A percentile compares a stretch with the other conserved stretches of the same genome.
These are phyloP conservation scores for Haliclona indistincta DNA, from an alignment of 37 sponge, comb jelly and placozoan species.

Conservation along the genomic window DNA sequence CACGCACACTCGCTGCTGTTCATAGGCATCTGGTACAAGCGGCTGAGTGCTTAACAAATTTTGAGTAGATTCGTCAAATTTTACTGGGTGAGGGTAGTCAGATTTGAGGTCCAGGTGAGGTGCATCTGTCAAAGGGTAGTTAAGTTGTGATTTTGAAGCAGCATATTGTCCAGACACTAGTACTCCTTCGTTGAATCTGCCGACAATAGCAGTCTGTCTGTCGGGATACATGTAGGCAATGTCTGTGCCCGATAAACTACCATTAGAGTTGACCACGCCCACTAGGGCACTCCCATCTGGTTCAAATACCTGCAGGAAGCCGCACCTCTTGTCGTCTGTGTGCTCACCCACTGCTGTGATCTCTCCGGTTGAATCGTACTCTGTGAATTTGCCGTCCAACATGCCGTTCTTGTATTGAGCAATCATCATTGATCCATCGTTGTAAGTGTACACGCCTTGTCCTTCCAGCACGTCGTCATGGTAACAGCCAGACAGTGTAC, in stretches of 20 bases:
- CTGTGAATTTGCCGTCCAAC: conserved; percentile 47
- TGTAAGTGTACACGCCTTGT: conserved; percentile 38
- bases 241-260: conserved; percentile 43
- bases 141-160: neutral
- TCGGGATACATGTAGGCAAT: conserved; percentile 77
- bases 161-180: conserved; percentile 40
- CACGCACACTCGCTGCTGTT: conserved; percentile 52
- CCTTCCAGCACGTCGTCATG: conserved; percentile 45
- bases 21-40: conserved; percentile 58
- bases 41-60: conserved; percentile 26
- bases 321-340: conserved; percentile 23
- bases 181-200: conserved; percentile 41
- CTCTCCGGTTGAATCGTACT: conserved; percentile 29
- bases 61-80: conserved; percentile 43
- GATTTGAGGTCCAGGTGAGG: neutral
- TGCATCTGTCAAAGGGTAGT: neutral
- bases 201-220: conserved; percentile 36
- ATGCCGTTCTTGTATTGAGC: conserved; percentile 48
- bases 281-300: conserved; percentile 48
- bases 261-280: conserved; percentile 49
- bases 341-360: conserved; percentile 39
- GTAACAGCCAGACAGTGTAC: conserved; percentile 46
- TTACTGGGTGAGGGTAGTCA: neutral
- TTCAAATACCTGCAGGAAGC: conserved; percentile 38
- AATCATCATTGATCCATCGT: conserved; percentile 58